These are phyloP conservation scores for Caenorhabditis sinica DNA, from an alignment of 2,888 invertebrate species.

Conservation along the genomic window DNA sequence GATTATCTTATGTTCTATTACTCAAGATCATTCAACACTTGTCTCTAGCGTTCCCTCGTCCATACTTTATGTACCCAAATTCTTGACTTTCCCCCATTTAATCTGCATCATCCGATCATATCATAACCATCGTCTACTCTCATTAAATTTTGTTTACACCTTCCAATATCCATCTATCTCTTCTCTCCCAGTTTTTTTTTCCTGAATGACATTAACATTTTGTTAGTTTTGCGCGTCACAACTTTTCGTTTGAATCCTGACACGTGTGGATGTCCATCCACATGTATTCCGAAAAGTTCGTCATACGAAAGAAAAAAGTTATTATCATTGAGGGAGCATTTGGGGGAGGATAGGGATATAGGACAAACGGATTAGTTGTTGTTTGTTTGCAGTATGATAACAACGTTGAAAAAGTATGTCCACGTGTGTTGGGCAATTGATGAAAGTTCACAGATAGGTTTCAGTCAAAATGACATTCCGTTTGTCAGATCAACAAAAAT, in stretches of 20 bases:
- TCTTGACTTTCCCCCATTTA: background rate
- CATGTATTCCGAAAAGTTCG: slow-evolving; percentile 34
- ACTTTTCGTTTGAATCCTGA: slow-evolving; percentile 32
- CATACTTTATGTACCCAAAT: background rate
- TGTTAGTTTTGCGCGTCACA: slow-evolving; percentile 53
- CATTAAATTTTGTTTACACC: slow-evolving; percentile 51
- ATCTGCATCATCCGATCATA: slow-evolving; percentile 51
- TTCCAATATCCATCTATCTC: slow-evolving; percentile 13
- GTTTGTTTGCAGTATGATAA: slow-evolving; percentile 48
- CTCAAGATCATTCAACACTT: background rate
- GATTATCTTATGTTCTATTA: too few species aligned
- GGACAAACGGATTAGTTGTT: slow-evolving; percentile 47
- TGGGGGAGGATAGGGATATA: slow-evolving; percentile 13
- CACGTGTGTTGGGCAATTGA: slow-evolving; percentile 15
- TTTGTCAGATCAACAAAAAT: background rate
- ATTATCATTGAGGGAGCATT: slow-evolving; percentile 35
- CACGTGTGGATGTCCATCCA: slow-evolving; percentile 25
- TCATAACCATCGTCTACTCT: slow-evolving; percentile 7
- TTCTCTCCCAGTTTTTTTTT: slow-evolving; percentile 21
- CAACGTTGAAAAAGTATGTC: slow-evolving; percentile 21
- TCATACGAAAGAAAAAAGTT: slow-evolving; percentile 43
- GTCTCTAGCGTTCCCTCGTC: background rate
- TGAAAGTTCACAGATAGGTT: slow-evolving; percentile 4
- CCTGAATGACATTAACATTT: slow-evolving; percentile 42
- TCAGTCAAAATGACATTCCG: slow-evolving; percentile 12